Evolutionary conservation across 1,140 invertebrate species (phyloP).

Genomic region (Procambarus clarkii): DNA sequence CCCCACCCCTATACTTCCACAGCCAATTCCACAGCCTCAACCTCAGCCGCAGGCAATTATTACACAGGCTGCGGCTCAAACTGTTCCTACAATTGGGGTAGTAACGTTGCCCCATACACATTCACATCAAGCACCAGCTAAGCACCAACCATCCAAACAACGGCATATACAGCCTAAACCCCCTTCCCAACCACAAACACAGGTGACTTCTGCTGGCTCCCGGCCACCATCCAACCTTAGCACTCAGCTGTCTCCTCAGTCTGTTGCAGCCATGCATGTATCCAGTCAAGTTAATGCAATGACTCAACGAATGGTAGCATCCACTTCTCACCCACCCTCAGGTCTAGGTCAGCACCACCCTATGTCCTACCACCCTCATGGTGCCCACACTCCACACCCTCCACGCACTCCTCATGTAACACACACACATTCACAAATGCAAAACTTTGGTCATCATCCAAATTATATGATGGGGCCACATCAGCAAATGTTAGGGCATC

Average conservation of each 20-base stretch:
- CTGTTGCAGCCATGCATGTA: slow-evolving; percentile 63
- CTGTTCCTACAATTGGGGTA: slow-evolving; percentile 63
- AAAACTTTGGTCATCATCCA: slow-evolving; percentile 74
- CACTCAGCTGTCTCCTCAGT: slow-evolving; percentile 74
- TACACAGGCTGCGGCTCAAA: slow-evolving; percentile 49
- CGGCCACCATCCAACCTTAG: slow-evolving; percentile 77
- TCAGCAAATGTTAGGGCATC: slow-evolving; percentile 74
- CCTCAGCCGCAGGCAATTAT: slow-evolving; percentile 52
- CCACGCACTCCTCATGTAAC: slow-evolving; percentile 72
- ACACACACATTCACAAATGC: slow-evolving; percentile 73
- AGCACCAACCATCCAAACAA: slow-evolving; percentile 71
- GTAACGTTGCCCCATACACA: slow-evolving; percentile 72
- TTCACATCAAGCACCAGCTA: slow-evolving; percentile 71
- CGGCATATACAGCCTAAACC: slow-evolving; percentile 72
- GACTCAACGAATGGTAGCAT: slow-evolving; percentile 67
- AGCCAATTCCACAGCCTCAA: slow-evolving; percentile 70
- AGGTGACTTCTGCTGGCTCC: slow-evolving; percentile 76
- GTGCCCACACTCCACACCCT: slow-evolving; percentile 75
- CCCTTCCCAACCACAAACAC: slow-evolving; percentile 73
- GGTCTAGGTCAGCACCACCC: slow-evolving; percentile 77
- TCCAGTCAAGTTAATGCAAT: slow-evolving; percentile 56
- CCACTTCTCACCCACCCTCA: slow-evolving; percentile 71
- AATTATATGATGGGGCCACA: slow-evolving; percentile 75
- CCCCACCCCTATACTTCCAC: slow-evolving; percentile 73
- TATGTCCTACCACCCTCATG: slow-evolving; percentile 78